Evolutionary conservation across 2,888 invertebrate genomes (phyloP).

Genomic region (Melanostoma mellinum): DNA sequence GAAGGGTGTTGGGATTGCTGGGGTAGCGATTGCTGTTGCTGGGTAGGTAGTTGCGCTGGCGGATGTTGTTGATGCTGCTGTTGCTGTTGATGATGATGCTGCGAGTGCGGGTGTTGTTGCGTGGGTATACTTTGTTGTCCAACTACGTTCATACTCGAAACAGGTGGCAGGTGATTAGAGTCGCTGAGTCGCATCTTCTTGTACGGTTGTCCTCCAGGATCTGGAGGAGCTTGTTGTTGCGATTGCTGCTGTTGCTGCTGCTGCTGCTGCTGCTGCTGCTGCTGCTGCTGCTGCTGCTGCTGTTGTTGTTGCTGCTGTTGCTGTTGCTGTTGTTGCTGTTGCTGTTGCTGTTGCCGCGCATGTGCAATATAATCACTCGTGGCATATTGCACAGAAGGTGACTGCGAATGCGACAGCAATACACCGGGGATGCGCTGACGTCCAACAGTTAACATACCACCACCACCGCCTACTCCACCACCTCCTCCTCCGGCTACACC

Average conservation of each 20-base stretch:
- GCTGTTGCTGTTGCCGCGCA: slow-evolving; percentile 80
- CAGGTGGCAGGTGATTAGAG: slow-evolving; percentile 80
- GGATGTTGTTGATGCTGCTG: slow-evolving; percentile 53
- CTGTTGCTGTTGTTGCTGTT: slow-evolving; percentile 72
- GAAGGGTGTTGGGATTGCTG: slow-evolving; percentile 61
- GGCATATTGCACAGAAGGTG: slow-evolving; percentile 79
- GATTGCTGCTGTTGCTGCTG: slow-evolving; percentile 74
- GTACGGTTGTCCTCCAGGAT: slow-evolving; percentile 81
- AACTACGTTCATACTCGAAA: slow-evolving; percentile 85
- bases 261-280: slow-evolving; percentile 74
- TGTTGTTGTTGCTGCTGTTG: slow-evolving; percentile 76
- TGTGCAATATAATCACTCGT: slow-evolving; percentile 81
- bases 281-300: slow-evolving; percentile 79
- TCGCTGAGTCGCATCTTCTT: slow-evolving; percentile 80
- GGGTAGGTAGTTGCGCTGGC: slow-evolving; percentile 51
- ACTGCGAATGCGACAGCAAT: slow-evolving; percentile 75
- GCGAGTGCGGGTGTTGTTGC: slow-evolving; percentile 66
- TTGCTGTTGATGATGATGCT: slow-evolving; percentile 51
- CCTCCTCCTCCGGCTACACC: slow-evolving; percentile 72
- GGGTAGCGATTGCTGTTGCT: slow-evolving; percentile 71
- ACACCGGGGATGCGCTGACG: slow-evolving; percentile 76
- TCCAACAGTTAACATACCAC: slow-evolving; percentile 76
- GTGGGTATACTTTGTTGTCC: slow-evolving; percentile 65
- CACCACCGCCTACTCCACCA: slow-evolving; percentile 65
- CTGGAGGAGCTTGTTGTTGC: slow-evolving; percentile 79